Percentiles rank a stretch among this genome's conserved stretches.
These are phyloP conservation scores for Caenorhabditis sp. DNA, from an alignment of 2,888 invertebrate species.

Conservation along the genomic window DNA sequence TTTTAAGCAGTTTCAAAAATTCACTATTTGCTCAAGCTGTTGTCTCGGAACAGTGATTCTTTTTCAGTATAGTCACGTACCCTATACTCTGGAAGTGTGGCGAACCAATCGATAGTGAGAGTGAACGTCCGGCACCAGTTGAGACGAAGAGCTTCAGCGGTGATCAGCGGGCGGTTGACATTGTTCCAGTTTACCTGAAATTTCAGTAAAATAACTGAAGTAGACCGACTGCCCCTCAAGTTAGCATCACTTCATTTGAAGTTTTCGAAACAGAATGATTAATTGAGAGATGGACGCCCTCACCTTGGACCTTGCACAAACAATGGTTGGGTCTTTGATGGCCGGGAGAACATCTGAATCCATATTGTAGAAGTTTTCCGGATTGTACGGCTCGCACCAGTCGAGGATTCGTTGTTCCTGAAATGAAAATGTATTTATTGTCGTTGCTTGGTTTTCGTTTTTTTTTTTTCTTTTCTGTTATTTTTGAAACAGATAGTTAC, in stretches of 20 bases:
- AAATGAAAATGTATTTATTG: no score
- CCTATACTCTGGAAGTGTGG: conserved; percentile 27
- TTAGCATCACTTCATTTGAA: no score
- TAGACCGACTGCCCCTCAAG: no score
- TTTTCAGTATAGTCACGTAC: no score
- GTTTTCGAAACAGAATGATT: no score
- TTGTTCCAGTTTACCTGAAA: conserved; percentile 52
- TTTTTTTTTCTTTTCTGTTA: no score
- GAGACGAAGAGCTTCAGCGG: conserved; percentile 48
- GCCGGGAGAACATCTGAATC: conserved; percentile 36
- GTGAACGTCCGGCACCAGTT: conserved; percentile 66
- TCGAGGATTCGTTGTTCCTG: conserved; percentile 39
- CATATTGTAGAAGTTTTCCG: conserved; percentile 35
- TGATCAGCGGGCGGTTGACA: conserved; percentile 27
- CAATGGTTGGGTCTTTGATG: conserved; percentile 24
- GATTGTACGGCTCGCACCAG: conserved; percentile 19
- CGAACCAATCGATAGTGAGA: conserved; percentile 60
- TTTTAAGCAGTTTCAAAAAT: no score
- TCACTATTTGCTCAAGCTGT: no score
- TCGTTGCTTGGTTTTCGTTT: no score
- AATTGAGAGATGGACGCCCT: no score
- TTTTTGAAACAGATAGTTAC: no score
- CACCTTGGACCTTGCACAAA: conserved; percentile 56
- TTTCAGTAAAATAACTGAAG: neutral
- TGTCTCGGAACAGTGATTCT: no score